These are phyloP conservation scores for Chloroclysta siterata DNA, from an alignment of 2,888 invertebrate genomes.

Conservation along the genomic window DNA sequence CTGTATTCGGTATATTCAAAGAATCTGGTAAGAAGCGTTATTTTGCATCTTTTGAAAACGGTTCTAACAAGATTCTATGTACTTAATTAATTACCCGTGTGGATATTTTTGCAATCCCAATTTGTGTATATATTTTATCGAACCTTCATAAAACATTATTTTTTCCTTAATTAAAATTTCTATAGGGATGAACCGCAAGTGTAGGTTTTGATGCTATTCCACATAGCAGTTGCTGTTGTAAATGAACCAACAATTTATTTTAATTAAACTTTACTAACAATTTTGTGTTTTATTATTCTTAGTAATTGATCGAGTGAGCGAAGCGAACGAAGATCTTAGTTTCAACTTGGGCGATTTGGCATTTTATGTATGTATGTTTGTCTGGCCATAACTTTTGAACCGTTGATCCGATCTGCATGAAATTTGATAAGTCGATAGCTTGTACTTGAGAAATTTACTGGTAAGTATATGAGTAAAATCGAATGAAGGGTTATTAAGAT, in stretches of 20 bases:
- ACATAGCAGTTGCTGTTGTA: constrained; percentile 34
- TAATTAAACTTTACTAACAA: constrained; percentile 40
- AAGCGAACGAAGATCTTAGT: too few species aligned
- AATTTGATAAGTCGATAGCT: too few species aligned
- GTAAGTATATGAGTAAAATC: too few species aligned
- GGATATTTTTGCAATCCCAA: not conserved
- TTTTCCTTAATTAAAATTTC: not conserved
- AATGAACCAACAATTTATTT: constrained; percentile 39
- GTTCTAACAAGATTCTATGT: too few species aligned
- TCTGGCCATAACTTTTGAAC: too few species aligned
- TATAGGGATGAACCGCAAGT: not conserved
- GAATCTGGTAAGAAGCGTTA: not conserved
- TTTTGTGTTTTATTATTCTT: constrained; percentile 23
- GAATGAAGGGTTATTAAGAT: too few species aligned
- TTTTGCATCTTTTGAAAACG: not conserved
- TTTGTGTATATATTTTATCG: not conserved
- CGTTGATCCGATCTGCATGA: too few species aligned
- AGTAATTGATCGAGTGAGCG: too few species aligned
- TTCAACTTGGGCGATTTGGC: too few species aligned
- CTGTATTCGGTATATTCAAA: too few species aligned
- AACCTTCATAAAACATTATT: not conserved
- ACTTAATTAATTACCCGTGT: not conserved
- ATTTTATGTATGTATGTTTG: too few species aligned
- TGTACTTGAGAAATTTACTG: too few species aligned
- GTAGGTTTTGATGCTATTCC: constrained; percentile 26